These are phyloP conservation scores for Limanda limanda DNA, from an alignment of 2,113 vertebrate genomes.

Conservation along the genomic window DNA sequence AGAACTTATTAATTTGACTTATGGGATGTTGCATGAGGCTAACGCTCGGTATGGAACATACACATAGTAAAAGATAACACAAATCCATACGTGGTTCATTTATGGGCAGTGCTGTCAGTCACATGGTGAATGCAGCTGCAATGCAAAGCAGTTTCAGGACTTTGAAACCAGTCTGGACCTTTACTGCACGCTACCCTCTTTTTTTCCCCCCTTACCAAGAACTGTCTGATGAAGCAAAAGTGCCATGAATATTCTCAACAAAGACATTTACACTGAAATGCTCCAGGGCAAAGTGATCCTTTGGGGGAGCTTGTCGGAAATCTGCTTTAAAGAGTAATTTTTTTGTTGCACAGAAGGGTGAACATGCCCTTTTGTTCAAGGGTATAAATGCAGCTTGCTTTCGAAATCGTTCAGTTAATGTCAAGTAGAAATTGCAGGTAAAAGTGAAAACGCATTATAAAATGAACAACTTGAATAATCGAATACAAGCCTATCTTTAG, in stretches of 20 bases:
- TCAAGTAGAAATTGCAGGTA: background rate
- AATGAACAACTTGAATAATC: background rate
- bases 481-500: background rate
- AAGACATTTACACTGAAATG: slow-evolving; percentile 39
- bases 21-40: slow-evolving; percentile 18
- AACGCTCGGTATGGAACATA: slow-evolving; percentile 6
- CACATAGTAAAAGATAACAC: background rate
- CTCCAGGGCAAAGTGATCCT: background rate
- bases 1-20: slow-evolving; percentile 43
- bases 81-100: slow-evolving; percentile 1
- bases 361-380: background rate
- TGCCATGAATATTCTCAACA: slow-evolving; percentile 45
- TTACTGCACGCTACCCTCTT: background rate
- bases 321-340: background rate
- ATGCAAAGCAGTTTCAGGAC: background rate
- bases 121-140: background rate
- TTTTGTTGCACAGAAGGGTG: background rate
- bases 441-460: background rate
- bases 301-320: slow-evolving; percentile 13
- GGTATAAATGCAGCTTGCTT: background rate
- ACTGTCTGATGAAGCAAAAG: slow-evolving; percentile 47
- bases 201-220: slow-evolving; percentile 5
- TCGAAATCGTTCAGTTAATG: background rate
- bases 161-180: slow-evolving; percentile 18
- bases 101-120: slow-evolving; percentile 1